These are phyloP conservation scores for Chloroclystis v-ata DNA, from an alignment of 2,888 invertebrate species.

Conservation along the genomic window DNA sequence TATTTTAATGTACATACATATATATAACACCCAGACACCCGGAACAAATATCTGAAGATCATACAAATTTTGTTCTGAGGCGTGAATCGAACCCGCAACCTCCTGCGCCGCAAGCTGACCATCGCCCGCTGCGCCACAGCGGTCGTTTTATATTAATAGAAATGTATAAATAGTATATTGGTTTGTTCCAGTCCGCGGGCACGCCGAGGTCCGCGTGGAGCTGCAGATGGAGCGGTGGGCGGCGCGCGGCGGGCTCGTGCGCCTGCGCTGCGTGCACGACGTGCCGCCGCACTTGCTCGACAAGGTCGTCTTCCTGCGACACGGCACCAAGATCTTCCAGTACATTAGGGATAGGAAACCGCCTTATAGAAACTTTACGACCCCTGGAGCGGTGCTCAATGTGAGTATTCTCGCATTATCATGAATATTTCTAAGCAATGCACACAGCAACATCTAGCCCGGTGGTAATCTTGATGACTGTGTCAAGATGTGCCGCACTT, in stretches of 20 bases:
- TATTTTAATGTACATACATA: no score
- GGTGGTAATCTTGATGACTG: no score
- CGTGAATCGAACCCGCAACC: no score
- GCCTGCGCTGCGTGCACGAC: slow-evolving; percentile 86
- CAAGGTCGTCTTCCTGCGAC: slow-evolving; percentile 86
- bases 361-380: slow-evolving; percentile 82
- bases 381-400: slow-evolving; percentile 85
- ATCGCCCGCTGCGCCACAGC: no score
- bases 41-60: no score
- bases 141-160: no score
- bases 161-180: background rate
- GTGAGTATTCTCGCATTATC: slow-evolving; percentile 74
- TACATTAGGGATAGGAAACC: slow-evolving; percentile 87
- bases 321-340: slow-evolving; percentile 86
- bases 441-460: no score
- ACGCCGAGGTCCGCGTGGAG: slow-evolving; percentile 80
- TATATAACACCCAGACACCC: no score
- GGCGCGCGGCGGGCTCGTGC: slow-evolving; percentile 83
- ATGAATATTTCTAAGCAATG: no score
- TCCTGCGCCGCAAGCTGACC: no score
- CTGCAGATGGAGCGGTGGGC: slow-evolving; percentile 85
- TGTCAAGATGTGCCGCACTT: slow-evolving; percentile 86
- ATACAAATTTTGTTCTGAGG: no score
- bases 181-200: slow-evolving; percentile 56
- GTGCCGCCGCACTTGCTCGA: slow-evolving; percentile 85